Conservation (phyloP, 2,113 vertebrate genomes). For the Osmerus eperlanus region DNA sequence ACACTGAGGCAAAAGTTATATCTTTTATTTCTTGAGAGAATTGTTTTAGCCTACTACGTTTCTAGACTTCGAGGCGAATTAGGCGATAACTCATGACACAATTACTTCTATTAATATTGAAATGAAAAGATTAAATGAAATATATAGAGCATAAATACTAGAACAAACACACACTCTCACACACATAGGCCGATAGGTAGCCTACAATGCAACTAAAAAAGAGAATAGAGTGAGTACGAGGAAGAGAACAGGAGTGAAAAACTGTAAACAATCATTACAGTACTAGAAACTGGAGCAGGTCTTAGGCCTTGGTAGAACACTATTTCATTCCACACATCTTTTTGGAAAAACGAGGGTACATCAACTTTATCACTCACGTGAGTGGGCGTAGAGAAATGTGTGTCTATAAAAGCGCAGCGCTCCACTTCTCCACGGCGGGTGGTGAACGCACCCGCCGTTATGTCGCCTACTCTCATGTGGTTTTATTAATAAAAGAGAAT, state of each 20-base stretch:
- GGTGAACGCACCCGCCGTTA: not conserved
- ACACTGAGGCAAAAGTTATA: too few species aligned
- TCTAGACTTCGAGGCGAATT: too few species aligned
- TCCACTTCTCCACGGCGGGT: not conserved
- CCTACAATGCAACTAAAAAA: not conserved
- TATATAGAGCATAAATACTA: too few species aligned
- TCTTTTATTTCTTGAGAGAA: too few species aligned
- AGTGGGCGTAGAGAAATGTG: not conserved
- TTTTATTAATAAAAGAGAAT: slow-evolving; percentile 4
- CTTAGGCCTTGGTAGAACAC: not conserved
- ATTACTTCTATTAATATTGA: too few species aligned
- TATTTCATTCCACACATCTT: not conserved
- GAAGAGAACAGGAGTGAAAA: not conserved
- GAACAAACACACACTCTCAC: too few species aligned
- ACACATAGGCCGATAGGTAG: too few species aligned
- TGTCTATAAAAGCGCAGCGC: not conserved
- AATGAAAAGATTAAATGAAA: too few species aligned
- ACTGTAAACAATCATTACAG: not conserved
- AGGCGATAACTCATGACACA: too few species aligned
- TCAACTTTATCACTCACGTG: not conserved
- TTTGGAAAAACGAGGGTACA: not conserved
- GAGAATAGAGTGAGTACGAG: not conserved
- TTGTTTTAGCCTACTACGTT: too few species aligned
- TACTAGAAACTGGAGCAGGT: not conserved
- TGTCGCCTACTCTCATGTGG: not conserved